Base-by-base conservation (phyloP, 2,888 invertebrate species). In the Steromphala cineraria region DNA sequence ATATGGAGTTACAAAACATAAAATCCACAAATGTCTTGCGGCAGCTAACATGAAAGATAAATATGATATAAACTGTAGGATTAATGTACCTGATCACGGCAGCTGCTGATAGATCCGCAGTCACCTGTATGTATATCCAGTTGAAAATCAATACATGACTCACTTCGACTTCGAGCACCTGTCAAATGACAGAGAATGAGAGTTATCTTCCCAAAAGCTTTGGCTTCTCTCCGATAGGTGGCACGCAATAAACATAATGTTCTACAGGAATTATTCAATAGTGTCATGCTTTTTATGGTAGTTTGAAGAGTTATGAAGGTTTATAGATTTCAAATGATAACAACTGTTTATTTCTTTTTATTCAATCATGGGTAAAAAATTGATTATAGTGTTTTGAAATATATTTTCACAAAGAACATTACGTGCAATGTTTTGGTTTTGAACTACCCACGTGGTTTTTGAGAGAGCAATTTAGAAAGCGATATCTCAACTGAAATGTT, bases 151-250 rank as follows among this genome's bases (percentile, higher is more conserved):
- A 31, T 40, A 56, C 24, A 21, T 56, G 24, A 19, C 24, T 56
- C 56, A 21, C 56, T 56, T 19, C 19, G 71, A 21, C 56, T 56
- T 19, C 19, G 71, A 19, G 31, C 71, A 71, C 71, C 71, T 40
- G 71, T 71, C 71, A 71, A 71, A 71, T 36, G 71, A 31, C 19
- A 71, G 40, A 40, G 19, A 40, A n/a, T 71, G 71, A 71, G 71
- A 71, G 71, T 71, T 71, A 40, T 36, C 40, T 40, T 19, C 36
- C 15, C 8, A 21, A 56, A 19, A 13, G 7, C 19, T 8, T 36
- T 71, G 17, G 17, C 19, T 5, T 10, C 13, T 46, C 56, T 3
- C 19, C 56, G 21, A 10, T 19, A 71, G 40, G 28, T 31, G 15
- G 28, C 36, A 19, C 17, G 7, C n/a, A 24, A 3, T 36, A 71